phyloP scores from a whole-genome alignment of 2,113 vertebrate species.

The Atlantisia rogersi region DNA sequence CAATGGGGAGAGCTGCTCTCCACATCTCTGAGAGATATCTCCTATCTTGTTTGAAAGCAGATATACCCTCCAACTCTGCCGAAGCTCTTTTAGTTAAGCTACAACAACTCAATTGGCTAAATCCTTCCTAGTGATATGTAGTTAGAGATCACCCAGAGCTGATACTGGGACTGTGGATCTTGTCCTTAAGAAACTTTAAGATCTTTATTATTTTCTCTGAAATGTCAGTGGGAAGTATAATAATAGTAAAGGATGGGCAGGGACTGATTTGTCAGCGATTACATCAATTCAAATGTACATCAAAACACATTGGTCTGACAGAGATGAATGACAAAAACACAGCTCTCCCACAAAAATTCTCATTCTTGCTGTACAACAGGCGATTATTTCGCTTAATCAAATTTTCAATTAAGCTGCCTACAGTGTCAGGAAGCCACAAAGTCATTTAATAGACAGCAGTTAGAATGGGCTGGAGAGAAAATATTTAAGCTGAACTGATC shows the following conservation, averaged over 20 bases:
- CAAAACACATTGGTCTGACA: slow-evolving; percentile 18
- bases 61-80: slow-evolving; percentile 62
- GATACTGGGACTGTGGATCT: slow-evolving; percentile 44
- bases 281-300: neutral
- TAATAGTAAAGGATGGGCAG: slow-evolving; percentile 30
- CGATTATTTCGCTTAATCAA: slow-evolving; percentile 26
- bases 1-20: slow-evolving; percentile 37
- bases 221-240: slow-evolving; percentile 48
- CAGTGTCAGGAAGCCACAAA: slow-evolving; percentile 15
- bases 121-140: slow-evolving; percentile 64
- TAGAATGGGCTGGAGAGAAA: neutral
- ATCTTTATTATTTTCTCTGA: slow-evolving; percentile 50
- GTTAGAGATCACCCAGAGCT: slow-evolving; percentile 52
- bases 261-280: neutral
- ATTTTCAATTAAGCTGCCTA: slow-evolving; percentile 39
- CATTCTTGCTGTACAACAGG: slow-evolving; percentile 30
- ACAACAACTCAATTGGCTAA: slow-evolving; percentile 65
- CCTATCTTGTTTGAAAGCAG: slow-evolving; percentile 61
- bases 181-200: slow-evolving; percentile 58
- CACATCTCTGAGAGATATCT: slow-evolving; percentile 61
- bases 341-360: slow-evolving; percentile 28
- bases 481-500: slow-evolving; percentile 25
- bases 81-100: slow-evolving; percentile 66
- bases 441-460: neutral
- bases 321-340: neutral